Evolutionary conservation across 2,888 invertebrate genomes (phyloP), one percentile per base, ranked within the genome.

Genomic region (Achlya flavicornis): DNA sequence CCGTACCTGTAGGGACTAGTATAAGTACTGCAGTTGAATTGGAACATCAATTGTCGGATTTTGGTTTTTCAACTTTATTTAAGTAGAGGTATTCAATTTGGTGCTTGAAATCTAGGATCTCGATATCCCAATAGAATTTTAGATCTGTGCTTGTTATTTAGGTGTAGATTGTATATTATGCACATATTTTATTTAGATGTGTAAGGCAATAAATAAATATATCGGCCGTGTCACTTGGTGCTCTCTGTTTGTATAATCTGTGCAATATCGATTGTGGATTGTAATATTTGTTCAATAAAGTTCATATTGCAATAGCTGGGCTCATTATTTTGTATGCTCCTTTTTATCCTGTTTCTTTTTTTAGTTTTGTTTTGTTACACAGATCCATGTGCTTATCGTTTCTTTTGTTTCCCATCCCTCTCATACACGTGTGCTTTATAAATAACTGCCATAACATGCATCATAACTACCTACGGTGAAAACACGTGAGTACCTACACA

Each of bases 201-300:
- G 41, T 58, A 57, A 61, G 65, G 63, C 65, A 61, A 65, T 53
- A 53, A 53, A 53, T 53, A 53, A 12, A 53, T 53, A 53, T 19
- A 53, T 53, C 19, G 19, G n/a, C 53, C 53, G 53, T 53, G 19
- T 64, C 64, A 66, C 58, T 68, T 63, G 79, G 79, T 79, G 79
- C 80, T 75, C 61, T 53, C 16, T 57, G 43, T 61, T 68, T 58
- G 64, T 68, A 66, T 60, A 61, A 53, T 58, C 60, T 61, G 65
- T 64, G 46, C 63, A 61, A 64, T 67, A 71, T 70, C 66, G 62
- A 75, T 53, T 62, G 46, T 66, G 62, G 70, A 66, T 66, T 79
- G 72, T 78, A 70, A 71, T 64, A 61, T 66, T 73, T 71, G 53
- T 71, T 63, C 61, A 82, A 84, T 85, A 85, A 85, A 85, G 64